Base-by-base conservation (phyloP, 30 jellyfish, hydroid and myxozoan genomes). In the Hydra vulgaris region DNA sequence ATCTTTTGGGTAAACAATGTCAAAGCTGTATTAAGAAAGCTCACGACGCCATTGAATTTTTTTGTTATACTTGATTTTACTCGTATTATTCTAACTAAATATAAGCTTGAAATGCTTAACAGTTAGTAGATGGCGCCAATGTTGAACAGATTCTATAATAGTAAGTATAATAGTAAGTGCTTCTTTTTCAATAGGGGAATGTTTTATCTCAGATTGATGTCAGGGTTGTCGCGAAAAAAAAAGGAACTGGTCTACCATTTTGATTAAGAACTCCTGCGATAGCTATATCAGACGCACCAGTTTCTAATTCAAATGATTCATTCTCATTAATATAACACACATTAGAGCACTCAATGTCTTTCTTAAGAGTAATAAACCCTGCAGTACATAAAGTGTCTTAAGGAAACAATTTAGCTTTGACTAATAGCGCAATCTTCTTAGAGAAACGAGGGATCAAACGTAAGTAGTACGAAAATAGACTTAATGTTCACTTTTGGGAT, bases 71-170 rank as follows among this genome's bases (percentile, higher is more conserved):
- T 83, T 83, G 17, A 83, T 83, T 22, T 52, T 54, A 7, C 82
- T 71, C 3, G 26, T 69, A 27, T 76, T 80, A 21, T 55, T 25
- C 54, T 26, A 7, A 74, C 83, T 81, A 70, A 88, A 80, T 89
- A 88, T 88, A 76, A 88, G 83, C 8, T 81, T 76, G 91, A 84
- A 88, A 79, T 83, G 96, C 27, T 74, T 53, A 7, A 86, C 95
- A 17, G 90, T 18, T 27, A 82, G 84, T 69, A 23, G 82, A 80
- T 83, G 92, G 26, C 82, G 61, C 96, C 95, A 83, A 17, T 83
- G 85, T 40, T 87, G 16, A 23, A 88, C 21, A 23, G 95, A 78
- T 77, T 83, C 87, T 8, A 88, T 71, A 66, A 80, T 88, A 17
- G 95, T 87, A 25, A 27, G 67, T 8, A 88, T 71, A 66, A 80